phyloP scores from a whole-genome alignment of 2,888 invertebrate species.

The Limnephilus marmoratus region DNA sequence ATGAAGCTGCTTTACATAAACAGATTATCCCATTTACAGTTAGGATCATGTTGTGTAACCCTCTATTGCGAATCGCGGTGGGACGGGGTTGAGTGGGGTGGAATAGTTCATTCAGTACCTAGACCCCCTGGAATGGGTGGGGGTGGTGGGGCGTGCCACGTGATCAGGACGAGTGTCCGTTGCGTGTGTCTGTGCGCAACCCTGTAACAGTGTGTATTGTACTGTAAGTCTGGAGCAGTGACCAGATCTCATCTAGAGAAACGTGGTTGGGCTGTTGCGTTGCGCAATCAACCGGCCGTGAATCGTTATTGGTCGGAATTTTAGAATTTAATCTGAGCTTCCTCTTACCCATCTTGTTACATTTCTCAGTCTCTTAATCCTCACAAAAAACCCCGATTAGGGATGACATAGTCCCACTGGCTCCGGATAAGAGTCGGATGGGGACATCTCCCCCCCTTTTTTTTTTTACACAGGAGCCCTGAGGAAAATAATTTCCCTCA shows the following conservation, averaged over 20 bases:
- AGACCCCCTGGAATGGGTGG: not conserved
- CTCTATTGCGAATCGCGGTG: not conserved
- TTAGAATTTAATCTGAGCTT: too few relatives aligned
- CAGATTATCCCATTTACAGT: not conserved
- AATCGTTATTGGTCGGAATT: too few relatives aligned
- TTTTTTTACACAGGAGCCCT: too few relatives aligned
- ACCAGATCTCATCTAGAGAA: not conserved
- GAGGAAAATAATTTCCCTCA: too few relatives aligned
- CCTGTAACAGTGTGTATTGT: not conserved
- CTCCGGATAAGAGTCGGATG: too few relatives aligned
- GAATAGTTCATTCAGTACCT: not conserved
- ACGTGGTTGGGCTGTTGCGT: not conserved
- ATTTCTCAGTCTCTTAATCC: too few relatives aligned
- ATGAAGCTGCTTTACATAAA: not conserved
- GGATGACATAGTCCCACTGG: too few relatives aligned
- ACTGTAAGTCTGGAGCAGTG: not conserved
- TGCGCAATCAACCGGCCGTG: not conserved
- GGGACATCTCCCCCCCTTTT: too few relatives aligned
- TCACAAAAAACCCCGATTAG: too few relatives aligned
- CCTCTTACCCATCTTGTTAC: too few relatives aligned
- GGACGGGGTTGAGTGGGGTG: not conserved
- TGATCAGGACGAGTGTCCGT: not conserved
- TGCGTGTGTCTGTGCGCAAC: not conserved
- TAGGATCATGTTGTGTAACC: not conserved
- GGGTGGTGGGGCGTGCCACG: not conserved